Conservation (phyloP, 1,140 invertebrate species). For the Aphis gossypii region DNA sequence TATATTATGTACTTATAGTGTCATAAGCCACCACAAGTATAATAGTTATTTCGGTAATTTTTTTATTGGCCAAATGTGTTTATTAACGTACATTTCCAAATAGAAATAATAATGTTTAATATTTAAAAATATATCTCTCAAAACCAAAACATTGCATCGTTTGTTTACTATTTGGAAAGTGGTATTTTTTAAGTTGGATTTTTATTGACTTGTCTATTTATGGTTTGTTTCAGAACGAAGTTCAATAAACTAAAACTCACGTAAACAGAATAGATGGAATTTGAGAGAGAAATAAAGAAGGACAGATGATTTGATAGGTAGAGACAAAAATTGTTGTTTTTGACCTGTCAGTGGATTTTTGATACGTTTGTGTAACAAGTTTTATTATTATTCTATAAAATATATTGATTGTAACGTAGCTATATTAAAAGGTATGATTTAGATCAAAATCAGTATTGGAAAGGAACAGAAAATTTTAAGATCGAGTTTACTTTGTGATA, state of each 20-base stretch:
- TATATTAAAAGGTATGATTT: not conserved
- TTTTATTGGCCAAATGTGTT: not conserved
- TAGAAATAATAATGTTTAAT: not conserved
- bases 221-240: not conserved
- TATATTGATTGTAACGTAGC: not conserved
- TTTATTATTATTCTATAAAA: not conserved
- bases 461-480: not conserved
- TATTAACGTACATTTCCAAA: not conserved
- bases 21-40: fast-evolving
- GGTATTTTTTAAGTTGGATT: not conserved
- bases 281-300: not conserved
- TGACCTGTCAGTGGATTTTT: not conserved
- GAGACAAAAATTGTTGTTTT: not conserved
- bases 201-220: slow-evolving; percentile 5
- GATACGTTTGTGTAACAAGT: not conserved
- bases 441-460: not conserved
- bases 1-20: not conserved
- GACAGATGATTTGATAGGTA: not conserved
- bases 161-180: not conserved
- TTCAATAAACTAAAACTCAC: not conserved
- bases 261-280: not conserved
- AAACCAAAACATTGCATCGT: not conserved
- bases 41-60: not conserved
- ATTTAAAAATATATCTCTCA: not conserved
- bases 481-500: not conserved